phyloP scores from a whole-genome alignment of 2,888 invertebrate genomes.

The Aphidius colemani region DNA sequence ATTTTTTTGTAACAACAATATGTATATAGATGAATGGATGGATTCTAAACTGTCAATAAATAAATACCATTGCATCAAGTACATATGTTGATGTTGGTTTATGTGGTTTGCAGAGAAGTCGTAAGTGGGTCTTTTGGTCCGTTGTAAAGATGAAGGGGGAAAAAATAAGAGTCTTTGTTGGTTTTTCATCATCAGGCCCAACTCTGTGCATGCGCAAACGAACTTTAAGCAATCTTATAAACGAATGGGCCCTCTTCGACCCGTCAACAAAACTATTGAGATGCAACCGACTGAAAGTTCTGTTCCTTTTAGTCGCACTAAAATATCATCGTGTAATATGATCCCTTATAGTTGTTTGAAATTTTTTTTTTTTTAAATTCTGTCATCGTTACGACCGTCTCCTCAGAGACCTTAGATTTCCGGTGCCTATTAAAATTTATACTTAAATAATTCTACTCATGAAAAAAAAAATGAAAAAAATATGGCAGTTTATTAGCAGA shows the following conservation, averaged over 20 bases:
- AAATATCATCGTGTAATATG: slow-evolving; percentile 42
- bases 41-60: too few relatives aligned
- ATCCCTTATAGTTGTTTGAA: slow-evolving; percentile 30
- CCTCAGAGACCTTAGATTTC: slow-evolving; percentile 12
- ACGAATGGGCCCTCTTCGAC: slow-evolving; percentile 42
- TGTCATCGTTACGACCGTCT: slow-evolving; percentile 14
- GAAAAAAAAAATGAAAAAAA: not conserved
- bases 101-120: too few relatives aligned
- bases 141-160: slow-evolving; percentile 24
- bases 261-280: slow-evolving; percentile 49
- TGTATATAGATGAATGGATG: too few relatives aligned
- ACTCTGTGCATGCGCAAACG: slow-evolving; percentile 22
- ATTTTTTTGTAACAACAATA: too few relatives aligned
- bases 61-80: too few relatives aligned
- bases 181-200: slow-evolving; percentile 44
- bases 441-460: not conserved
- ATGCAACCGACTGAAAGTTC: slow-evolving; percentile 52
- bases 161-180: slow-evolving; percentile 45
- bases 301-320: slow-evolving; percentile 25
- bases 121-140: too few relatives aligned
- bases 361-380: not conserved
- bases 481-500: not conserved
- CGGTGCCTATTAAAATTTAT: not conserved
- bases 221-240: slow-evolving; percentile 7
- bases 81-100: too few relatives aligned